phyloP scores from a whole-genome alignment of 2,113 vertebrate genomes.

The Limnothrissa miodon region DNA sequence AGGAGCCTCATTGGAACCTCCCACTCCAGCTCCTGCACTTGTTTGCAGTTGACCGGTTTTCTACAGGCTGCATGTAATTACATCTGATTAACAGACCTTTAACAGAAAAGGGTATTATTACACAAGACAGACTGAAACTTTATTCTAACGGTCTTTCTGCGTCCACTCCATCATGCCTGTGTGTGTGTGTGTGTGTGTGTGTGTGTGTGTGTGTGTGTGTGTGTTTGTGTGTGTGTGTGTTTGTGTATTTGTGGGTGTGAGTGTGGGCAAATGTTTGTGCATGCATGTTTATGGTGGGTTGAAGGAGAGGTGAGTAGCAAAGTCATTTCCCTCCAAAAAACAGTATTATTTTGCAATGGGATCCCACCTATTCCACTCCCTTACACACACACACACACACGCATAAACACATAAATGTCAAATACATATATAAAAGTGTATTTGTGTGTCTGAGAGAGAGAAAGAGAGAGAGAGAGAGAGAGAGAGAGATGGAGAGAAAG shows the following conservation, averaged over 20 bases:
- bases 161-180: neutral
- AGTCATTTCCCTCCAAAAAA: neutral
- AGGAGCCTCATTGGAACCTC: no score
- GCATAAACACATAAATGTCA: neutral
- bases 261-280: neutral
- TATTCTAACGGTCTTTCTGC: neutral
- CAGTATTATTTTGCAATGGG: neutral
- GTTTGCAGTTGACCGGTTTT: no score
- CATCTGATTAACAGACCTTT: neutral
- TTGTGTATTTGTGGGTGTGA: conserved; percentile 17
- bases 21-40: no score
- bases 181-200: conserved; percentile 11
- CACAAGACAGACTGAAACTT: neutral
- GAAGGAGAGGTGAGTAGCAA: neutral
- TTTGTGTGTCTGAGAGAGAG: no score
- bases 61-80: neutral
- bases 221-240: conserved; percentile 13
- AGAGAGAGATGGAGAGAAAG: no score
- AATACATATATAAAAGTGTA: neutral
- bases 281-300: conserved; percentile 13
- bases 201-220: conserved; percentile 17
- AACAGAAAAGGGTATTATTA: neutral
- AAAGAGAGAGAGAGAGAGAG: no score
- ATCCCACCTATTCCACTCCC: neutral
- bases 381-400: neutral